Conservation (phyloP, 2,113 vertebrate species). For the Sclerurus mexicanus region DNA sequence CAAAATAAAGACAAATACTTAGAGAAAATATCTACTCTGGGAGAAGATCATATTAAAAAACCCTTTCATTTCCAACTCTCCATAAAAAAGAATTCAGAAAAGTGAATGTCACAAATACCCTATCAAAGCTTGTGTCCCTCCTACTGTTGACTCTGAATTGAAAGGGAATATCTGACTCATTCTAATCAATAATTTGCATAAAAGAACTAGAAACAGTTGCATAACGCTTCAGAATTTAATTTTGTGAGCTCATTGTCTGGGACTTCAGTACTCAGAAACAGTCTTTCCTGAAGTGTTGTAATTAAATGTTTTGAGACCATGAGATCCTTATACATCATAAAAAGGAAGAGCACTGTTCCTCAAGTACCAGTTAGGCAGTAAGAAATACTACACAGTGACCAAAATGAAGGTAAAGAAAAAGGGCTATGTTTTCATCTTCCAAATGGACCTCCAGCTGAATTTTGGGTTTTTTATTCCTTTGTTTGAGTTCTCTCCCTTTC, state of each 20-base stretch:
- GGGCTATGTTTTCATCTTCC: neutral
- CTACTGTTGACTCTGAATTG: conserved; percentile 7
- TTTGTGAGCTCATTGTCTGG: conserved; percentile 47
- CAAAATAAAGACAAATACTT: neutral
- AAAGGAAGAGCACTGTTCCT: neutral
- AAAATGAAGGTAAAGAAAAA: neutral
- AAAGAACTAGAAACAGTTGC: conserved; percentile 23
- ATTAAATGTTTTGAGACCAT: neutral
- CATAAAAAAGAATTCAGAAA: neutral
- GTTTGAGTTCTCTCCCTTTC: neutral
- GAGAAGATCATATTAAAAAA: neutral
- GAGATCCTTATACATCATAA: neutral
- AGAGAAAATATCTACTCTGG: neutral
- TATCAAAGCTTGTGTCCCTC: neutral
- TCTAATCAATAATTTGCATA: conserved; percentile 65
- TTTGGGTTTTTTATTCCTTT: neutral
- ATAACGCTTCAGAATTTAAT: conserved; percentile 39
- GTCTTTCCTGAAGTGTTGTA: neutral
- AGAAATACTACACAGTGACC: neutral
- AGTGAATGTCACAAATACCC: neutral
- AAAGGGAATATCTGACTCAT: conserved; percentile 47
- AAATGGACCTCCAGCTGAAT: neutral
- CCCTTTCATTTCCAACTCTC: neutral
- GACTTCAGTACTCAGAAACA: conserved; percentile 49
- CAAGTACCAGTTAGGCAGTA: neutral